Evolutionary conservation across 2,888 invertebrate genomes (phyloP).

Genomic region (Apotomis turbidana): DNA sequence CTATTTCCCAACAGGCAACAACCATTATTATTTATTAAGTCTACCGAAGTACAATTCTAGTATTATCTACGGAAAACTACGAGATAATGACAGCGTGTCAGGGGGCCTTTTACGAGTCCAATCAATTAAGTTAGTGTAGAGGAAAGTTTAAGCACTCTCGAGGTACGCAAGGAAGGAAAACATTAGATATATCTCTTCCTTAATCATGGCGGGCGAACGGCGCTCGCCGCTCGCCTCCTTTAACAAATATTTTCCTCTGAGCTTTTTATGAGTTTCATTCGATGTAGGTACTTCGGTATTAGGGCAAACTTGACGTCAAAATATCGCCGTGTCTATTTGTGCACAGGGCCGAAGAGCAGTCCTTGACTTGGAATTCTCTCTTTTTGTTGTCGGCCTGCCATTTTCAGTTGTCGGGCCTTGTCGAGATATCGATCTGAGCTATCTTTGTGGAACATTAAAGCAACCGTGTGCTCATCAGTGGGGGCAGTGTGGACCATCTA

Average conservation of each 20-base stretch:
- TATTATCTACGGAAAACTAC: slow-evolving; percentile 23
- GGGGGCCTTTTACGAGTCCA: slow-evolving; percentile 40
- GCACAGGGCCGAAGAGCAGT: slow-evolving; percentile 18
- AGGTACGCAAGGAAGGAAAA: slow-evolving; percentile 61
- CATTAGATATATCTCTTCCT: slow-evolving; percentile 65
- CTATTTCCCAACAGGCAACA: no score
- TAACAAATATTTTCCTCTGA: slow-evolving; percentile 62
- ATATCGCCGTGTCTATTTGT: slow-evolving; percentile 37
- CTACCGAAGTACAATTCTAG: not conserved
- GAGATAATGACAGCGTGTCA: slow-evolving; percentile 17
- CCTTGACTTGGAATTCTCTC: slow-evolving; percentile 35
- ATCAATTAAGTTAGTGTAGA: slow-evolving; percentile 49
- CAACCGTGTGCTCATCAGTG: slow-evolving; percentile 59
- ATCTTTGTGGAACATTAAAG: slow-evolving; percentile 65
- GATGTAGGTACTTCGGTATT: slow-evolving; percentile 52
- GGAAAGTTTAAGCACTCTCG: slow-evolving; percentile 49
- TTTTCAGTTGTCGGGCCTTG: slow-evolving; percentile 53
- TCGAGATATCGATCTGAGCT: slow-evolving; percentile 66
- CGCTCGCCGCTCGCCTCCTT: slow-evolving; percentile 54
- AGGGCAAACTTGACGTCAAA: slow-evolving; percentile 53
- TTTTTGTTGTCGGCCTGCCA: slow-evolving; percentile 50
- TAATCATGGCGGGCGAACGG: slow-evolving; percentile 62
- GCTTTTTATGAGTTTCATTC: slow-evolving; percentile 61
- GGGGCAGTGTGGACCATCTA: slow-evolving; percentile 58
- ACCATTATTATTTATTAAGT: not conserved